Evolutionary conservation across 2,888 invertebrate genomes (phyloP), one percentile per base, ranked within the genome.

Genomic region (Heliconius cydno): DNA sequence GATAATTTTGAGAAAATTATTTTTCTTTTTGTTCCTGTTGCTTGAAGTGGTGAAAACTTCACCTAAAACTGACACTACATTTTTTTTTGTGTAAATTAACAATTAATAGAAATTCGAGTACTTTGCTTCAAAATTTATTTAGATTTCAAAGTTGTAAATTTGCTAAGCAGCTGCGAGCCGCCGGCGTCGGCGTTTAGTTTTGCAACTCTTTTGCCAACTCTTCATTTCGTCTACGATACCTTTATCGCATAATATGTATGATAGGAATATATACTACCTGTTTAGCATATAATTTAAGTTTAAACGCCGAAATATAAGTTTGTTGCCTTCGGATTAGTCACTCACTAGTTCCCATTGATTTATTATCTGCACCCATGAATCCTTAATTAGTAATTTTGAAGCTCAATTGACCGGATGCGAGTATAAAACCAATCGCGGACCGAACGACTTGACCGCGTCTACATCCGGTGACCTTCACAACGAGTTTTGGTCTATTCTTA

Each of bases 361-460:
- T 79, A 81, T 66, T 68, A 81, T 75, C 72, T 67, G 66, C 52
- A 77, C 78, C 67, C 72, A 76, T 79, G 74, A 79, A 80, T 82
- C 80, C 81, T 81, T 83, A 85, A 86, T 86, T 86, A 88, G 84
- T 85, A 86, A 86, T 86, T 87, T 86, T 81, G 86, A 84, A 85
- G 82, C 82, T 87, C 86, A 87, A 88, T 88, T 88, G 88, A 87
- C 90, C 91, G 90, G 91, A 90, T 89, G 86, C 84, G 85, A 84
- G 84, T 88, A 92, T 91, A 88, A 90, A 91, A 88, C 86, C 85
- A 87, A 90, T 92, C 90, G 93, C 92, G 89, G 92, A 91, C 88
- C 90, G 88, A 91, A 91, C 87, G 91, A 92, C 92, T 89, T 89
- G 88, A 90, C 89, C 90, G 87, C 89, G 89, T 90, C 87, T 87